phyloP scores from a whole-genome alignment of 2,888 invertebrate species.

The Lissonota sp. region DNA sequence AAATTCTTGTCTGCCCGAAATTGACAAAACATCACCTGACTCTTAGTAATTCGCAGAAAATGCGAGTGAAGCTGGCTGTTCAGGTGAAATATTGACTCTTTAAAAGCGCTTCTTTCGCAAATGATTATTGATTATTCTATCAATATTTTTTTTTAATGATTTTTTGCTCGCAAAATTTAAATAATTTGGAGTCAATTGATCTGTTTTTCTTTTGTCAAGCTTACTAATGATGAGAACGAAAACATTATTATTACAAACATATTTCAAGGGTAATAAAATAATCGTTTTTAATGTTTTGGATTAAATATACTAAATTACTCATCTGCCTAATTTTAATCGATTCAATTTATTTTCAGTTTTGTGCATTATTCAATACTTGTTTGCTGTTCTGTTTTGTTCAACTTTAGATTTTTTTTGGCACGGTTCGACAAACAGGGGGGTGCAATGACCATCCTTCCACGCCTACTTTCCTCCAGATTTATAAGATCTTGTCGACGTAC shows the following conservation, averaged over 20 bases:
- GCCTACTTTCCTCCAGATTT: conserved; percentile 17
- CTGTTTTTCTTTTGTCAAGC: not conserved
- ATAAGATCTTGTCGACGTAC: conserved; percentile 57
- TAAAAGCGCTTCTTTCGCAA: conserved; percentile 27
- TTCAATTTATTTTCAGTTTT: conserved; percentile 19
- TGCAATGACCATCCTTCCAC: conserved; percentile 35
- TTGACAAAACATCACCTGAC: conserved; percentile 20
- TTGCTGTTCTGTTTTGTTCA: conserved; percentile 34
- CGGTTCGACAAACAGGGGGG: conserved; percentile 38
- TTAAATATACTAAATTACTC: conserved; percentile 26
- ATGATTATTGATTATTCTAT: conserved; percentile 16
- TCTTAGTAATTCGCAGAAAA: conserved; percentile 33
- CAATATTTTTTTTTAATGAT: conserved; percentile 14
- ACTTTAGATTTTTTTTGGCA: conserved; percentile 27
- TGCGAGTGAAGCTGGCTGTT: conserved; percentile 38
- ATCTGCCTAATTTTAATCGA: conserved; percentile 19
- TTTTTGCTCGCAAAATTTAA: conserved; percentile 20
- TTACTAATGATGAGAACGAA: conserved; percentile 23
- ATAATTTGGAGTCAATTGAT: conserved; percentile 15
- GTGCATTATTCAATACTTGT: conserved; percentile 17
- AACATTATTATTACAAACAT: conserved; percentile 33
- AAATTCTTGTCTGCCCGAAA: conserved; percentile 22
- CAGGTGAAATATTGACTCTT: conserved; percentile 41
- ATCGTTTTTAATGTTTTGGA: conserved; percentile 13
- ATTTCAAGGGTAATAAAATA: conserved; percentile 18